phyloP scores from a whole-genome alignment of 1,140 invertebrate genomes.

The Hylyphantes graminicola region DNA sequence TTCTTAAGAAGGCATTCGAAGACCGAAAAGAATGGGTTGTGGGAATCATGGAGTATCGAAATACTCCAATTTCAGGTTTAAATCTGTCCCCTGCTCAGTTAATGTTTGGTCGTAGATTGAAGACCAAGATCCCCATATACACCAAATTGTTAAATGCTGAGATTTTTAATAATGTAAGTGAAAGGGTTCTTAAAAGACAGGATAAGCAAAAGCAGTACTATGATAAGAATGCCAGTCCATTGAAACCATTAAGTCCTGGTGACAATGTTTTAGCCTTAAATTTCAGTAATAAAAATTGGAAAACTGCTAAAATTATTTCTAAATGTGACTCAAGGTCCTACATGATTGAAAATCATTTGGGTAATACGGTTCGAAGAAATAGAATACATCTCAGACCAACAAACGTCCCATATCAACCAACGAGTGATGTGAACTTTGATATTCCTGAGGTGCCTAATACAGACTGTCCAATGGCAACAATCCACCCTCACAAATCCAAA shows the following conservation, averaged over 20 bases:
- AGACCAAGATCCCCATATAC: constrained; percentile 1
- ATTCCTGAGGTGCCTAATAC: too few species aligned
- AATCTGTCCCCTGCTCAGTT: constrained; percentile 8
- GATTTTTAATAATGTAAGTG: neutral
- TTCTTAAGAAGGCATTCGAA: constrained; percentile 20
- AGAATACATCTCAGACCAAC: too few species aligned
- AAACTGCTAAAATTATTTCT: too few species aligned
- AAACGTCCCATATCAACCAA: too few species aligned
- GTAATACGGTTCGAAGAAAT: too few species aligned
- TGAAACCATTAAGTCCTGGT: neutral
- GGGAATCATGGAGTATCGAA: constrained; percentile 36
- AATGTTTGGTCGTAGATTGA: neutral
- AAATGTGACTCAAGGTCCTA: too few species aligned
- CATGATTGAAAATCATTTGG: too few species aligned
- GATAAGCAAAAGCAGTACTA: neutral
- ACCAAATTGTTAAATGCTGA: constrained; percentile 6
- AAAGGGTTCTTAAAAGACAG: too few species aligned
- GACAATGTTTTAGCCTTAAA: neutral
- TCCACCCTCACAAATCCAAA: too few species aligned
- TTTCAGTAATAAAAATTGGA: too few species aligned
- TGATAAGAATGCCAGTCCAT: neutral
- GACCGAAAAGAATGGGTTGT: neutral
- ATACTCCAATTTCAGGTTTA: constrained; percentile 4
- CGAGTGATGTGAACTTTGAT: too few species aligned
- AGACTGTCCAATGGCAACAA: too few species aligned